phyloP scores from a whole-genome alignment of 2,888 invertebrate species.

The Chesias legatella region DNA sequence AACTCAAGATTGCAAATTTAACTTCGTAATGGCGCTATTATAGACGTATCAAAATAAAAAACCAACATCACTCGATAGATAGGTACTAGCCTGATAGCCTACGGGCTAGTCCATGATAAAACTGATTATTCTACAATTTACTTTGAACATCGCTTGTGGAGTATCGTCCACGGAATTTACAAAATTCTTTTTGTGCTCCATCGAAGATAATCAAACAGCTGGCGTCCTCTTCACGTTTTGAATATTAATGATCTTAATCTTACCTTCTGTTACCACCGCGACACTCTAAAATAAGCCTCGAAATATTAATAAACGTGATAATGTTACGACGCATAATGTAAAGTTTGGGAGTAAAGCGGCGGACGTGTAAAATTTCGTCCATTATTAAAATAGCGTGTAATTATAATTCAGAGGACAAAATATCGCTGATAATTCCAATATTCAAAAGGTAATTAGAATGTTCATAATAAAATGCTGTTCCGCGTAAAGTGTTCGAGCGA shows the following conservation, averaged over 20 bases:
- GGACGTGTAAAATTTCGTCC: slow-evolving; percentile 2
- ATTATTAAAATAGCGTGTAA: slow-evolving; percentile 12
- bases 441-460: slow-evolving; percentile 9
- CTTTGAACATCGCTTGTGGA: slow-evolving; percentile 36
- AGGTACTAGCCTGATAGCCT: slow-evolving; percentile 5
- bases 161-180: slow-evolving; percentile 55
- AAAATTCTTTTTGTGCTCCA: slow-evolving; percentile 47
- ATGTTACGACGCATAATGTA: slow-evolving; percentile 24
- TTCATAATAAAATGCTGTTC: slow-evolving; percentile 16
- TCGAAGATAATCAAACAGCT: slow-evolving; percentile 64
- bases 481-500: slow-evolving; percentile 17
- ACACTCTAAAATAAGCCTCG: slow-evolving; percentile 27
- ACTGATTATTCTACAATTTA: slow-evolving; percentile 44
- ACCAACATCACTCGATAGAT: slow-evolving; percentile 8
- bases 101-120: slow-evolving; percentile 38
- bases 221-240: slow-evolving; percentile 51
- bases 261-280: slow-evolving; percentile 34
- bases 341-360: slow-evolving; percentile 7
- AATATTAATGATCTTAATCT: slow-evolving; percentile 58
- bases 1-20: neutral
- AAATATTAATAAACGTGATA: slow-evolving; percentile 30
- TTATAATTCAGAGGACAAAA: slow-evolving; percentile 11
- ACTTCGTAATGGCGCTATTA: neutral
- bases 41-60: neutral
- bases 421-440: slow-evolving; percentile 8